A percentile compares a stretch with the other conserved stretches of the same genome.
These are phyloP conservation scores for Elephas maximus DNA, from an alignment of 2,113 vertebrate species.

Conservation along the genomic window DNA sequence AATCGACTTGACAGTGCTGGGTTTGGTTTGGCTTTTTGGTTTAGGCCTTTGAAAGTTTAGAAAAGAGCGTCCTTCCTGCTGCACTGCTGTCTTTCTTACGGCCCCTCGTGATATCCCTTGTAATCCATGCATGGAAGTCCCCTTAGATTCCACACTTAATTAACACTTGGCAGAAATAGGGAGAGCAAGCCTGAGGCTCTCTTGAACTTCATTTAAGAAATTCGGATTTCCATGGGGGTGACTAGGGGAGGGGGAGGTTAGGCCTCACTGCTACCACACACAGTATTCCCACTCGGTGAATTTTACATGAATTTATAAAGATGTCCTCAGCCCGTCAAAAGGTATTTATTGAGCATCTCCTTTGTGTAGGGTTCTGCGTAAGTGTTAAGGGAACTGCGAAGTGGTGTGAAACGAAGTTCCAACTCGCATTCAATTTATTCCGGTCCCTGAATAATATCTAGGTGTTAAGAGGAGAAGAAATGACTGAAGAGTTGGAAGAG, in stretches of 20 bases:
- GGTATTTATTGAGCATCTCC: conserved; percentile 10
- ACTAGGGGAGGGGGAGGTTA: neutral
- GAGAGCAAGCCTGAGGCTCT: conserved; percentile 68
- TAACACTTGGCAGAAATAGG: conserved; percentile 78
- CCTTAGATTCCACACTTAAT: conserved; percentile 78
- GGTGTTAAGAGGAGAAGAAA: neutral
- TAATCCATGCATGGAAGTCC: conserved; percentile 69
- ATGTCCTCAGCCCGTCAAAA: conserved; percentile 45
- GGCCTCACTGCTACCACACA: conserved; percentile 3
- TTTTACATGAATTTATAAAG: conserved; percentile 62
- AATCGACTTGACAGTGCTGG: no score
- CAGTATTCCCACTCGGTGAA: conserved; percentile 53
- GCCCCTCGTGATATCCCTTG: conserved; percentile 46
- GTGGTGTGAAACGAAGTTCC: neutral
- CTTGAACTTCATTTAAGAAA: conserved; percentile 81
- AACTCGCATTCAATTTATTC: neutral
- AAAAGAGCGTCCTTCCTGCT: conserved; percentile 23
- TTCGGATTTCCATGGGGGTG: conserved; percentile 68
- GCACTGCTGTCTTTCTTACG: conserved; percentile 58
- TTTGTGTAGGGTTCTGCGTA: neutral
- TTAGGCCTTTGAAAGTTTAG: conserved; percentile 23
- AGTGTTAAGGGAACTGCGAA: neutral
- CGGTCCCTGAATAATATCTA: neutral
- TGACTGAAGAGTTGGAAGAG: neutral
- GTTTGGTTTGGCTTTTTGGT: no score